Conservation (phyloP, 2,888 invertebrate genomes). For the Agrotis puta region DNA sequence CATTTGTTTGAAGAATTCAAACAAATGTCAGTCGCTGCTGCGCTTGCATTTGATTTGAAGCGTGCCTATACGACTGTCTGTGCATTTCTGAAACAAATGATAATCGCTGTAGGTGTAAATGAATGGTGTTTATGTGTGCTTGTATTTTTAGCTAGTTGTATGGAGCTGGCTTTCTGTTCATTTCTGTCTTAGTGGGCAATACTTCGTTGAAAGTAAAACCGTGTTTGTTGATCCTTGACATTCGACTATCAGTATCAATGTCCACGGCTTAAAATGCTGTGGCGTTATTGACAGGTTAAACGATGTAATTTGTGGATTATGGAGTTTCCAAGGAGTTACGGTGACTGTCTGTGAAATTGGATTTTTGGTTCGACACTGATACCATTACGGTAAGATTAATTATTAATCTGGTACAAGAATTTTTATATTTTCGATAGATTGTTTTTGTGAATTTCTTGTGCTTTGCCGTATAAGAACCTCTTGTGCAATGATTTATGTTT, state of each 20-base stretch:
- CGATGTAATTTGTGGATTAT: constrained; percentile 36
- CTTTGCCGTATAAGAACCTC: too few species aligned
- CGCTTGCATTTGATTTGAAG: not conserved
- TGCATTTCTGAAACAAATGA: constrained; percentile 1
- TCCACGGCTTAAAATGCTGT: constrained; percentile 46
- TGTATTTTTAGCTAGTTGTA: not conserved
- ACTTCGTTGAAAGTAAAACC: constrained; percentile 62
- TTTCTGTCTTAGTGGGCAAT: not conserved
- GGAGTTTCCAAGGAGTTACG: constrained; percentile 25
- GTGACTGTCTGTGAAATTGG: constrained; percentile 19
- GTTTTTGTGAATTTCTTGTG: too few species aligned
- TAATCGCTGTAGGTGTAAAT: not conserved
- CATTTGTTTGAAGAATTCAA: too few species aligned
- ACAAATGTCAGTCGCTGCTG: not conserved
- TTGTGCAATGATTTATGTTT: too few species aligned
- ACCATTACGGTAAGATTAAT: not conserved
- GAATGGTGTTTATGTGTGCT: not conserved
- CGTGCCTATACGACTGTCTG: not conserved
- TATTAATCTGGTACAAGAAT: not conserved
- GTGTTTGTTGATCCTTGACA: constrained; percentile 63
- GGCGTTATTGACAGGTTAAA: constrained; percentile 45
- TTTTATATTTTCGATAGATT: not conserved
- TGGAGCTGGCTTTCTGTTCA: not conserved
- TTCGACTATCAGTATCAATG: constrained; percentile 61
- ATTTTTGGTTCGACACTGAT: constrained; percentile 1